Conservation (phyloP, 2,888 invertebrate species). For the Chaetogeoica ovagalla region DNA sequence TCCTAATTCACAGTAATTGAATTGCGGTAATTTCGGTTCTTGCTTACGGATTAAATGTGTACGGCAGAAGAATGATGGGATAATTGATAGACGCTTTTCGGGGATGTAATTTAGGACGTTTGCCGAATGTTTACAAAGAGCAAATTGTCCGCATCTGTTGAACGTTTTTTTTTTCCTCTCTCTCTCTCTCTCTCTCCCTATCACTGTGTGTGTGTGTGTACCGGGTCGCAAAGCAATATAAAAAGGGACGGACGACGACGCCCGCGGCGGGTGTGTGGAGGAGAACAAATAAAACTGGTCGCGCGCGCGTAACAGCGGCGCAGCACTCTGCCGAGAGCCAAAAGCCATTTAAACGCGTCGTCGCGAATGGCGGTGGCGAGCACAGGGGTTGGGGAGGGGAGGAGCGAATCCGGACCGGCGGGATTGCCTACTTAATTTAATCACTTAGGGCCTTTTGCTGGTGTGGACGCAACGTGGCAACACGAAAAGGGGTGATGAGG, state of each 20-base stretch:
- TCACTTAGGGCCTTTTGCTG: conserved; percentile 45
- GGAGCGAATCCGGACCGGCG: conserved; percentile 52
- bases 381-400: conserved; percentile 40
- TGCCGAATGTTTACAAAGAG: conserved; percentile 55
- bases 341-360: conserved; percentile 55
- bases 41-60: conserved; percentile 27
- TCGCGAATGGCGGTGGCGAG: neutral
- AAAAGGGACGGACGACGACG: conserved; percentile 24
- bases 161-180: conserved; percentile 40
- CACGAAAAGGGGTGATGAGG: conserved; percentile 55
- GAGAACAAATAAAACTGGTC: conserved; percentile 52
- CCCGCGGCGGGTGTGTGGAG: neutral
- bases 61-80: conserved; percentile 54
- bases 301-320: neutral
- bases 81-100: conserved; percentile 47
- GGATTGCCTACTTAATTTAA: conserved; percentile 54
- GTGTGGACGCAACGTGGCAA: conserved; percentile 18
- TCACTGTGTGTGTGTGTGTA: neutral
- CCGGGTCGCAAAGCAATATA: conserved; percentile 37
- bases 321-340: conserved; percentile 31
- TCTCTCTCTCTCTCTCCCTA: neutral
- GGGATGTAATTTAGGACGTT: conserved; percentile 55
- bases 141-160: conserved; percentile 55
- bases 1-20: conserved; percentile 17
- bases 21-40: conserved; percentile 33